phyloP scores from a whole-genome alignment of 1,140 invertebrate species.

The Oscheius sp. region DNA sequence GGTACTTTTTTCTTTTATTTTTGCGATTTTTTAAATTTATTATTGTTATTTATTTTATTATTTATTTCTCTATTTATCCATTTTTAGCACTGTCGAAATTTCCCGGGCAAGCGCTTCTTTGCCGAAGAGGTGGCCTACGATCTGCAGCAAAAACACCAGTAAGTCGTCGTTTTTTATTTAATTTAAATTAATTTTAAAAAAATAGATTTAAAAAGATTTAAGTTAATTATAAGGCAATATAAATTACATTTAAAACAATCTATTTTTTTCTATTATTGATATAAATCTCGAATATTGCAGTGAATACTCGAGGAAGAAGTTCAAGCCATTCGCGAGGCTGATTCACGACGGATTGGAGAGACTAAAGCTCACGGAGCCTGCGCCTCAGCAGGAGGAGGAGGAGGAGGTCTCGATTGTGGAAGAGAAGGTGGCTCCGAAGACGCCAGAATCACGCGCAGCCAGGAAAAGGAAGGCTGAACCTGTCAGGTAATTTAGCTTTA shows the following conservation, averaged over 20 bases:
- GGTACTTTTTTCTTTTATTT: background rate
- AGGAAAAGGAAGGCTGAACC: background rate
- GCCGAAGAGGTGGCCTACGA: conserved; percentile 29
- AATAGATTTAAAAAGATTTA: too few relatives aligned
- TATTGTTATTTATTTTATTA: background rate
- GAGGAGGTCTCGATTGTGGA: background rate
- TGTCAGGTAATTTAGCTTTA: background rate
- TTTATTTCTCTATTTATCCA: background rate
- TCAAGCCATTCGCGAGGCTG: background rate
- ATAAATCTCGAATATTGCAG: conserved; percentile 16
- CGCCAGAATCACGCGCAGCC: background rate
- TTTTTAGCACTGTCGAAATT: conserved; percentile 4
- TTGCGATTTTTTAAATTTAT: background rate
- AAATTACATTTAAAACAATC: too few relatives aligned
- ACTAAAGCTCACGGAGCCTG: background rate
- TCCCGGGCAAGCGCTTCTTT: conserved; percentile 19
- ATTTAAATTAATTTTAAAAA: background rate
- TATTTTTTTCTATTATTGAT: background rate
- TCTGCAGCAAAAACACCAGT: conserved; percentile 36
- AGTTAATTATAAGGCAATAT: too few relatives aligned
- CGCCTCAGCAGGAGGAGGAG: background rate
- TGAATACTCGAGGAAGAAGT: background rate
- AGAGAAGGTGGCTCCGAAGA: background rate
- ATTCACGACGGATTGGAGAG: background rate
- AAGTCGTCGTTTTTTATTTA: background rate